Evolutionary conservation across 2,888 invertebrate genomes (phyloP), one percentile per base, ranked within the genome.

Genomic region (Coremacera marginata): DNA sequence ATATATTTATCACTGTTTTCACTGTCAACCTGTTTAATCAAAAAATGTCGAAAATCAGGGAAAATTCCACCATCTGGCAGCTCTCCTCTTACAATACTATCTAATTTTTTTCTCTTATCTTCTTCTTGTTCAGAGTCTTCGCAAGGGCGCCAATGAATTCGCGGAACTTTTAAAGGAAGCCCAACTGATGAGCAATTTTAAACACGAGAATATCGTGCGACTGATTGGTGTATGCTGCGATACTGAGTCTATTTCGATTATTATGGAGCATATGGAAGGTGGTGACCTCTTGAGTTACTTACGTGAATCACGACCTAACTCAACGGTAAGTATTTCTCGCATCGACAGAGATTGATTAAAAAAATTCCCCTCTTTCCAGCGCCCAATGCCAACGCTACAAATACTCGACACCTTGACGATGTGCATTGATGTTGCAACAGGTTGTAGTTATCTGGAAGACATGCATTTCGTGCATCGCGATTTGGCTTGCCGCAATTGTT

Each of bases 381-480:
- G 92, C 73, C 91, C 92, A 0, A 90, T 92, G 0, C 92, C 93
- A 14, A 91, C 93, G 0, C 89, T 99, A 49, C 93, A 93, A 0
- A 91, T 98, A 11, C 91, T 94, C 76, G 98, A 99, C 86, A 91
- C 99, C 60, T 90, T 99, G 67, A 93, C 94, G 83, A 98, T 99
- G 94, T 97, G 98, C 88, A 94, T 97, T 80, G 98, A 99, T 87
- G 98, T 99, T 14, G 96, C 98, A 0, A 93, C 95, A 80, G 99
- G 99, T 3, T 98, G 98, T 88, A 93, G 95, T 75, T 99, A 99
- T 89, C 90, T 99, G 79, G 99, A 99, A 89, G 96, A 97, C 88
- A 95, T 97, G 93, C 98, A 98, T 87, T 99, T 98, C 89, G 98
- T 99, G 0, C 98, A 99, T 90, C 93, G 98, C 79, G 99, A 99